These are phyloP conservation scores for Sarcophaga bullata DNA, from an alignment of 1,140 invertebrate species.

Conservation along the genomic window DNA sequence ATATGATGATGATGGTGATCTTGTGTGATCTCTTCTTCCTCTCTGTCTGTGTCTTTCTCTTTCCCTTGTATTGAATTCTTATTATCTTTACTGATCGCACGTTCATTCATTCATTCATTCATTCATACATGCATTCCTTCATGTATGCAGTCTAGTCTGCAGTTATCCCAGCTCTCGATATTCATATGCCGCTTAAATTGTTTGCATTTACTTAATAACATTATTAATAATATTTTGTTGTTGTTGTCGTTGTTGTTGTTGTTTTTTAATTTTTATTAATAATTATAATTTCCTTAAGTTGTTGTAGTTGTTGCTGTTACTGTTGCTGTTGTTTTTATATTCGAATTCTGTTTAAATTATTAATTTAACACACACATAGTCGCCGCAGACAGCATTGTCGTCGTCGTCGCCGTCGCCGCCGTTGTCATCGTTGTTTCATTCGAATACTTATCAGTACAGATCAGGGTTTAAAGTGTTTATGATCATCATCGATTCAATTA, in stretches of 20 bases:
- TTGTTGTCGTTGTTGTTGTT: not conserved
- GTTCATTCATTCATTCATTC: too few relatives aligned
- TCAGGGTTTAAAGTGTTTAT: constrained; percentile 21
- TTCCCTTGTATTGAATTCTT: not conserved
- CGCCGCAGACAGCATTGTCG: too few relatives aligned
- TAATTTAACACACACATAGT: not conserved
- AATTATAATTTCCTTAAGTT: not conserved
- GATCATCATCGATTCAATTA: constrained; percentile 7
- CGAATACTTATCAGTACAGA: not conserved
- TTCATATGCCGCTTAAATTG: too few relatives aligned
- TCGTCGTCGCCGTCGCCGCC: too few relatives aligned
- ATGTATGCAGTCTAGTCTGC: too few relatives aligned
- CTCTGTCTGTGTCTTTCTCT: too few relatives aligned
- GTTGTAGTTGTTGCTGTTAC: too few relatives aligned
- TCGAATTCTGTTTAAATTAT: not conserved
- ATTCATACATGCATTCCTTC: too few relatives aligned
- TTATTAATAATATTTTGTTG: not conserved
- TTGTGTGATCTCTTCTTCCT: not conserved
- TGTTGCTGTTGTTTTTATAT: not conserved
- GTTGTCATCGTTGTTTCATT: too few relatives aligned
- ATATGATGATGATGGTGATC: constrained; percentile 37
- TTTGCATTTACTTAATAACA: not conserved
- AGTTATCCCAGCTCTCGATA: too few relatives aligned
- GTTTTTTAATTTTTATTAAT: not conserved
- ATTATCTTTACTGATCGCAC: not conserved